Base-by-base conservation (phyloP, 2,113 vertebrate species). In the Gymnarchus niloticus region DNA sequence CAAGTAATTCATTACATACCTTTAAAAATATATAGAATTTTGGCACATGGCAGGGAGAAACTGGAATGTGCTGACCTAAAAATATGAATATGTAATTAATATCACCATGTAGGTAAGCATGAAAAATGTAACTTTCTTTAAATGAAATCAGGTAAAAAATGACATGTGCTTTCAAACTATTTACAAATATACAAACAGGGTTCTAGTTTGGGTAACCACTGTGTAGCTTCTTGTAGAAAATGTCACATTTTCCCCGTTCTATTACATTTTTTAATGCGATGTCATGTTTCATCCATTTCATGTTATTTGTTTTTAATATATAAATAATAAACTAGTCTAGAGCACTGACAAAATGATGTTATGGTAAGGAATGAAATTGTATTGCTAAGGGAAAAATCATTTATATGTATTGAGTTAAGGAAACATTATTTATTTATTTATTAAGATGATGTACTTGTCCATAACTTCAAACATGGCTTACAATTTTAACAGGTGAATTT, bases 61-160 rank as follows among this genome's bases (percentile, higher is more conserved):
- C 87, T 89, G 85, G 85, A 89, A 89, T 87, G 48, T 83, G 81
- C 81, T 86, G 61, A 88, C 88, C 54, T 85, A 54, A 89, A 84
- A 86, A 85, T 46, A 3, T 80, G 86, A 86, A 89, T 87, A 89
- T 90, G 54, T 90, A 89, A 54, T 51, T 83, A 88, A 86, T 85
- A 88, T 90, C 89, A 90, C 89, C 88, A 85, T 17, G 78, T 89
- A 85, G 90, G 87, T 90, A 88, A 91, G 85, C 83, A 88, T 89
- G 88, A 88, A 88, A 84, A 90, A 87, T 90, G 90, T 89, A 83
- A 84, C 87, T 91, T 89, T 91, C 88, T 91, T 91, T 84, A 85
- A 91, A 89, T 89, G 85, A 91, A 91, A 90, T 89, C 89, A 89
- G 89, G 90, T 91, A 90, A 84, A 88, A 86, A 90, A 87, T 87